Conservation (phyloP, 2,797 vertebrate genomes). For the Sternotherus odoratus region DNA sequence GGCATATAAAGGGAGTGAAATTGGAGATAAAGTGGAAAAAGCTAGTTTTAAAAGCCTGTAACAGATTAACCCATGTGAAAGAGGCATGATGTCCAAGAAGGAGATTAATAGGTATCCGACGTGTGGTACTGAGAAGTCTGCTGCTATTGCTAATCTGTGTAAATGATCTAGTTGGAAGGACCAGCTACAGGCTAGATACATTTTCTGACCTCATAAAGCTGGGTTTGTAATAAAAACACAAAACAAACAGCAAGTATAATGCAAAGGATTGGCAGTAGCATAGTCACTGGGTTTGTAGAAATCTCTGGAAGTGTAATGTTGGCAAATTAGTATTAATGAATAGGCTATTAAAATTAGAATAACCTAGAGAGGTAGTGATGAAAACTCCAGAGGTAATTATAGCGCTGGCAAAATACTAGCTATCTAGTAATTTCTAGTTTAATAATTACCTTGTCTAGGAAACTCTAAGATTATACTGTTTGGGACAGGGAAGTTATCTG, state of each 20-base stretch:
- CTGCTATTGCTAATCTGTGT: background rate
- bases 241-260: slow-evolving; percentile 28
- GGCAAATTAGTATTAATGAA: slow-evolving; percentile 68
- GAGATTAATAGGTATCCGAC: slow-evolving; percentile 15
- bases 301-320: slow-evolving; percentile 48
- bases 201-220: slow-evolving; percentile 25
- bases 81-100: rapidly evolving
- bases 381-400: slow-evolving; percentile 59
- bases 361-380: slow-evolving; percentile 53
- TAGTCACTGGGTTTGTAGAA: slow-evolving; percentile 47
- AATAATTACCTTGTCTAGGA: background rate
- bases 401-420: slow-evolving; percentile 34
- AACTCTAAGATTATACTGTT: background rate
- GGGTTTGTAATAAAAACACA: slow-evolving; percentile 29
- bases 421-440: slow-evolving; percentile 33
- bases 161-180: background rate
- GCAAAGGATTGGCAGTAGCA: slow-evolving; percentile 22
- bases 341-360: slow-evolving; percentile 62
- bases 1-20: background rate
- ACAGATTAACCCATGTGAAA: background rate
- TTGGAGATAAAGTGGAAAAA: background rate
- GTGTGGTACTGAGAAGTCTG: background rate
- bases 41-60: background rate
- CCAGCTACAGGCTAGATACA: slow-evolving; percentile 10
- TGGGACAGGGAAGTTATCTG: background rate